Evolutionary conservation across 2,113 vertebrate genomes (phyloP).

Genomic region (Damaliscus lunatus): DNA sequence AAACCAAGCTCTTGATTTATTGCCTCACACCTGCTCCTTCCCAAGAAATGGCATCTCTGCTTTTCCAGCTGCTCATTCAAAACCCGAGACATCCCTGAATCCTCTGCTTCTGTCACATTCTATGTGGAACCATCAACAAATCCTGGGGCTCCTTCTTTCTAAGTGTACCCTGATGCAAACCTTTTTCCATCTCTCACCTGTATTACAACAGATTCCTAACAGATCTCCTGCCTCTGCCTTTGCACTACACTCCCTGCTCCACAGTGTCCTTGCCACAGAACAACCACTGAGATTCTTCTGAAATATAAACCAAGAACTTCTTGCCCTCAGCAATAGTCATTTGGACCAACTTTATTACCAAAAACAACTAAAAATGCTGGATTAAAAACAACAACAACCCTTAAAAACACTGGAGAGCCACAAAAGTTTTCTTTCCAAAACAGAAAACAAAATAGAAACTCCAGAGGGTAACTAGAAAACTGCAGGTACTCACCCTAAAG

Average conservation of each 20-base stretch:
- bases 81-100: background rate
- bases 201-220: background rate
- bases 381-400: background rate
- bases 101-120: background rate
- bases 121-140: background rate
- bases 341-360: background rate
- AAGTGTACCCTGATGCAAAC: background rate
- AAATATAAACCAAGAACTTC: background rate
- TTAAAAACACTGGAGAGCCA: background rate
- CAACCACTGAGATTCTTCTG: background rate
- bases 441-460: slow-evolving; percentile 10
- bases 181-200: background rate
- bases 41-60: background rate
- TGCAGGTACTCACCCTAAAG: background rate
- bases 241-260: background rate
- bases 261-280: background rate
- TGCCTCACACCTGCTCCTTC: background rate
- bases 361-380: background rate
- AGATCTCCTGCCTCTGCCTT: background rate
- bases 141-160: background rate
- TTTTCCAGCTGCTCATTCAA: background rate
- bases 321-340: background rate
- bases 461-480: background rate
- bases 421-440: background rate
- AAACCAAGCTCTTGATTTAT: background rate